A percentile compares a stretch with the other conserved stretches of the same genome.
These are phyloP conservation scores for Beroe ovata DNA, from an alignment of 37 sponge, comb jelly and placozoan genomes.

Conservation along the genomic window DNA sequence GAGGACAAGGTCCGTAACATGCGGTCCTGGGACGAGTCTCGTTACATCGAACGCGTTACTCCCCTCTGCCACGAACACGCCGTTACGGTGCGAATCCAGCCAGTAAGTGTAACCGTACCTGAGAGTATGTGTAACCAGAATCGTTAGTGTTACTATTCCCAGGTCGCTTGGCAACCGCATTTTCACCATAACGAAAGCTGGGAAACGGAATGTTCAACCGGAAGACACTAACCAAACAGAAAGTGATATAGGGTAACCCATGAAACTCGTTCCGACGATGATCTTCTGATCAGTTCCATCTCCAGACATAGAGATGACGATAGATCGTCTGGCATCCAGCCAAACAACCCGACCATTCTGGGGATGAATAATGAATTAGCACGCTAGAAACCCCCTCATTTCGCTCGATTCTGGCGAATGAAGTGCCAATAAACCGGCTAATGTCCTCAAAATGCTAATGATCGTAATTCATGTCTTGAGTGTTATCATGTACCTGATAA, in stretches of 20 bases:
- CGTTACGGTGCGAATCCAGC: background rate
- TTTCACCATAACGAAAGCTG: no score
- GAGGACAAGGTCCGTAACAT: constrained; percentile 5
- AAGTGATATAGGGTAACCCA: constrained; percentile 1
- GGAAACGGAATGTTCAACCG: no score
- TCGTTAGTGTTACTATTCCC: no score
- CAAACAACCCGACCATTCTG: constrained; percentile 28
- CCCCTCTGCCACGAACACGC: constrained; percentile 36
- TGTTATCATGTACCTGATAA: constrained; percentile 7
- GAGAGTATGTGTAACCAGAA: no score
- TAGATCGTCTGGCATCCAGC: constrained; percentile 11
- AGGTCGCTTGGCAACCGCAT: no score
- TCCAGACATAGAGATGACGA: background rate
- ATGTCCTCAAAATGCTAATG: no score
- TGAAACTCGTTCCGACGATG: constrained; percentile 13
- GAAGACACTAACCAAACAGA: constrained; percentile 47
- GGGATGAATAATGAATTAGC: no score
- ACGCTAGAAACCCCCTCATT: no score
- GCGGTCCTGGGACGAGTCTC: background rate
- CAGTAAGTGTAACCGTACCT: constrained; percentile 41
- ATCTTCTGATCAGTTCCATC: constrained; percentile 5
- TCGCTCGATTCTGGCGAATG: no score
- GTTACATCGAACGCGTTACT: constrained; percentile 13
- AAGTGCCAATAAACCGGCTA: no score
- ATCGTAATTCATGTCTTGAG: no score